Evolutionary conservation across 2,888 invertebrate genomes (phyloP).

Genomic region (Pseudanteris insignis): DNA sequence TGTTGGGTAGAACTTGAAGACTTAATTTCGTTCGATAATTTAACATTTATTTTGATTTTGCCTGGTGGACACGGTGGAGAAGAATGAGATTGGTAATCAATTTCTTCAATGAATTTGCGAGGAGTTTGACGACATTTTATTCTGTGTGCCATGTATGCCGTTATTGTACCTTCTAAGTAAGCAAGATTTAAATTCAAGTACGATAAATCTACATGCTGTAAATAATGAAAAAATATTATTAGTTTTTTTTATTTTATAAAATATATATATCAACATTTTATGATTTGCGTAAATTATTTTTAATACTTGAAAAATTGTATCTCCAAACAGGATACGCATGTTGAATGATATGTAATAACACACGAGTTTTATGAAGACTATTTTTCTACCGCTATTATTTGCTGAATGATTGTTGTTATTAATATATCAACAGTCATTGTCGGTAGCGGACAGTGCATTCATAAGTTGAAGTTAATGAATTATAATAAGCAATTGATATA

Average conservation of each 20-base stretch:
- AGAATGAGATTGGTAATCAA: constrained; percentile 71
- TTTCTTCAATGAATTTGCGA: constrained; percentile 76
- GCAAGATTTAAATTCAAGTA: constrained; percentile 74
- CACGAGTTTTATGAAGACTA: constrained; percentile 49
- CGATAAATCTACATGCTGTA: constrained; percentile 72
- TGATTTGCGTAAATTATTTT: too few relatives aligned
- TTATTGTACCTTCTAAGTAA: constrained; percentile 75
- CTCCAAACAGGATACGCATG: constrained; percentile 57
- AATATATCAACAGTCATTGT: constrained; percentile 2
- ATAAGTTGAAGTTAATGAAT: neutral
- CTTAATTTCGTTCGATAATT: constrained; percentile 62
- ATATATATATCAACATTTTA: too few relatives aligned
- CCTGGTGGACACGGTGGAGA: constrained; percentile 75
- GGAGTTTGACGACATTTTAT: constrained; percentile 79
- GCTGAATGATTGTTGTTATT: constrained; percentile 7
- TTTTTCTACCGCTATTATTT: constrained; percentile 15
- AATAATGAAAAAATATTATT: too few relatives aligned
- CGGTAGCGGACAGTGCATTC: constrained; percentile 14
- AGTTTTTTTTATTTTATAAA: neutral
- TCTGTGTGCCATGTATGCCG: constrained; percentile 87
- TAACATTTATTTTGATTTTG: constrained; percentile 73
- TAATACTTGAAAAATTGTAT: too few relatives aligned
- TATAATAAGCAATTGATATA: too few relatives aligned
- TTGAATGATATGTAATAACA: constrained; percentile 43
- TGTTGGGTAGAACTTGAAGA: constrained; percentile 46